phyloP scores from a whole-genome alignment of 2,797 vertebrate genomes.

The Erpetoichthys calabaricus region DNA sequence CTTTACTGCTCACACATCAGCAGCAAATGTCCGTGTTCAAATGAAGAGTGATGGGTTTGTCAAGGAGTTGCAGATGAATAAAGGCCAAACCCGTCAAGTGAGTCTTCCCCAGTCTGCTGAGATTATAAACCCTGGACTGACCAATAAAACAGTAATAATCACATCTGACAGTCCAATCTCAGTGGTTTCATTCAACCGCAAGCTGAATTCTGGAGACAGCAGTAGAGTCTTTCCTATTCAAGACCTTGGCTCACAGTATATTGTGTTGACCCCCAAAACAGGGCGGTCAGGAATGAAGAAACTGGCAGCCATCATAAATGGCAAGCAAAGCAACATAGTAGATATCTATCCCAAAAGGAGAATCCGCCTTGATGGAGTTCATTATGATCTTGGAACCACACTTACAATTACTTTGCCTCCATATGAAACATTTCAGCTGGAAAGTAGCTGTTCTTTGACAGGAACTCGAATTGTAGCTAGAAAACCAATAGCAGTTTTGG shows the following conservation, averaged over 20 bases:
- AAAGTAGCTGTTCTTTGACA: conserved; percentile 14
- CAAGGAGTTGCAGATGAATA: conserved; percentile 11
- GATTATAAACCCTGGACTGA: conserved; percentile 12
- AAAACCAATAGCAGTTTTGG: conserved; percentile 24
- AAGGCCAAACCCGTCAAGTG: conserved; percentile 15
- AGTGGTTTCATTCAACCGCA: conserved; percentile 24
- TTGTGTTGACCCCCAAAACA: conserved; percentile 23
- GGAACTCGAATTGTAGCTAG: conserved; percentile 21
- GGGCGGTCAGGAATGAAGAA: conserved; percentile 1
- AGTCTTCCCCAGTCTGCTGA: conserved; percentile 14
- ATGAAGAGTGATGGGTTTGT: conserved; percentile 13
- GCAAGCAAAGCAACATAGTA: conserved; percentile 20
- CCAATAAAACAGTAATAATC: conserved; percentile 17
- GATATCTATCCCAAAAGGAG: conserved; percentile 11
- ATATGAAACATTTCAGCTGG: conserved; percentile 21
- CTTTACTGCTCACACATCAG: conserved; percentile 18
- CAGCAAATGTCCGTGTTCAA: conserved; percentile 19
- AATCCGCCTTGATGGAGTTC: conserved; percentile 1
- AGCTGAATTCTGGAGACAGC: conserved; percentile 19
- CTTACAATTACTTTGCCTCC: conserved; percentile 14
- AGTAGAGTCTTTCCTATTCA: conserved; percentile 21
- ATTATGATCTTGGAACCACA: background rate
- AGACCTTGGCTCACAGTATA: conserved; percentile 23
- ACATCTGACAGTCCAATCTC: conserved; percentile 24
- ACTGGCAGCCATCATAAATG: conserved; percentile 22